A percentile compares a stretch with the other conserved stretches of the same genome.
Conservation (phyloP, 2,888 invertebrate genomes). For the Serripes groenlandicus region DNA sequence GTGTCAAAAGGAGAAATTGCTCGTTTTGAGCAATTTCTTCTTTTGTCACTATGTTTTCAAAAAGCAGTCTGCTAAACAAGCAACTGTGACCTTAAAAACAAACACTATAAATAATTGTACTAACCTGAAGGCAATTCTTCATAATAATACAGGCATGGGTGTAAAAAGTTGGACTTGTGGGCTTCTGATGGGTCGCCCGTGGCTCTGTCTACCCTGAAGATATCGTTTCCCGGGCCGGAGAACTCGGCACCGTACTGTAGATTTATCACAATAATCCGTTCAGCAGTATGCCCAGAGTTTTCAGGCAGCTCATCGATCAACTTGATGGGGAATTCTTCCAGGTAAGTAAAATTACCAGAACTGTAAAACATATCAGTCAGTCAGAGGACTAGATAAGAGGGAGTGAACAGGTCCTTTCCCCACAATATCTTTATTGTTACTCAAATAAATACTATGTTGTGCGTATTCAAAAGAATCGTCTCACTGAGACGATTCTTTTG, state of each 20-base stretch:
- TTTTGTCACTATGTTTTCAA: no score
- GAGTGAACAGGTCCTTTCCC: no score
- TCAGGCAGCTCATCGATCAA: slow-evolving; percentile 83
- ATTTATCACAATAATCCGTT: slow-evolving; percentile 82
- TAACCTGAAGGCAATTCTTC: slow-evolving; percentile 85
- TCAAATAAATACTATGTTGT: no score
- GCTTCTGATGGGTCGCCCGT: slow-evolving; percentile 85
- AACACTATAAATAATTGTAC: slow-evolving; percentile 2
- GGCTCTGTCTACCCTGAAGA: slow-evolving; percentile 86
- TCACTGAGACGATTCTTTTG: no score
- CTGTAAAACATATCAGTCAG: slow-evolving; percentile 13
- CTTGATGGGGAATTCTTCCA: slow-evolving; percentile 86
- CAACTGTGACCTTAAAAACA: background rate
- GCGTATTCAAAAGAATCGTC: no score
- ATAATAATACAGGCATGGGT: slow-evolving; percentile 87
- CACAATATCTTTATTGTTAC: no score
- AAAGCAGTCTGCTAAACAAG: background rate
- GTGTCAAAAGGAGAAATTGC: no score
- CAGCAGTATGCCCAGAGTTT: slow-evolving; percentile 81
- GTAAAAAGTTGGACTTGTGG: slow-evolving; percentile 87
- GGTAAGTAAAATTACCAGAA: slow-evolving; percentile 73
- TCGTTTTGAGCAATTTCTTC: no score
- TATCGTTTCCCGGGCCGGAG: slow-evolving; percentile 86
- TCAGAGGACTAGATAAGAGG: no score
- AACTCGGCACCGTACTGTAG: slow-evolving; percentile 87